phyloP scores from a whole-genome alignment of 2,888 invertebrate genomes.

The Ophioninae sp. region DNA sequence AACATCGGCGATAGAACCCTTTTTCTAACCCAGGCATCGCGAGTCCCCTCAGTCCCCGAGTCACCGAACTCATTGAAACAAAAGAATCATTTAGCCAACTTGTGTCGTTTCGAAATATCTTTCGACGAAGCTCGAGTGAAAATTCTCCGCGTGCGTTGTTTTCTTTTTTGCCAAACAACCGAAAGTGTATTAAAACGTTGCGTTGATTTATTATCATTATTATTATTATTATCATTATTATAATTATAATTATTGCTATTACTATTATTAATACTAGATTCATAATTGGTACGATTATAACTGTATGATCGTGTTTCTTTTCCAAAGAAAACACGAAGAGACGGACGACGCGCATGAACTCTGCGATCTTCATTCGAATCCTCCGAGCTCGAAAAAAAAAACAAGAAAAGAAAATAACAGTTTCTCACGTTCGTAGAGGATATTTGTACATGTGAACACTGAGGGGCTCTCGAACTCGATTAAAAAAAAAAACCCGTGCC shows the following conservation, averaged over 20 bases:
- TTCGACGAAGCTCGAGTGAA: slow-evolving; percentile 23
- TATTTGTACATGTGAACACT: slow-evolving; percentile 48
- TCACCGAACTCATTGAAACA: too few relatives aligned
- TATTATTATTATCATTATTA: slow-evolving; percentile 28
- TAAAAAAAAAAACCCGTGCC: slow-evolving; percentile 59
- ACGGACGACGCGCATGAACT: slow-evolving; percentile 20
- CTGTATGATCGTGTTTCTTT: slow-evolving; percentile 36
- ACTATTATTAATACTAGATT: too few relatives aligned
- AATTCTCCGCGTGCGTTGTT: slow-evolving; percentile 53
- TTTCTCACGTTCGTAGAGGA: slow-evolving; percentile 21
- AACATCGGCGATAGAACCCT: too few relatives aligned
- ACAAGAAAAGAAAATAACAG: background rate
- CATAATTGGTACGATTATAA: slow-evolving; percentile 47
- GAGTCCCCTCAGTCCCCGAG: too few relatives aligned
- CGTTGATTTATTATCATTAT: slow-evolving; percentile 50
- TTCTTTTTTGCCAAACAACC: slow-evolving; percentile 45
- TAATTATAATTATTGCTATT: too few relatives aligned
- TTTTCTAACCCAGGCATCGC: too few relatives aligned
- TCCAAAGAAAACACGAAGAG: slow-evolving; percentile 19
- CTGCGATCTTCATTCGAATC: slow-evolving; percentile 21
- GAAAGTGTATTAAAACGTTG: slow-evolving; percentile 39
- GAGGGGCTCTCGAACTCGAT: slow-evolving; percentile 58
- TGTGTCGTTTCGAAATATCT: slow-evolving; percentile 15
- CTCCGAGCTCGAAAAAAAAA: slow-evolving; percentile 19
- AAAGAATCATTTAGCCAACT: slow-evolving; percentile 4